Percentiles rank a stretch among this genome's conserved stretches.
These are phyloP conservation scores for Apis florea DNA, from an alignment of 1,140 invertebrate species.

Conservation along the genomic window DNA sequence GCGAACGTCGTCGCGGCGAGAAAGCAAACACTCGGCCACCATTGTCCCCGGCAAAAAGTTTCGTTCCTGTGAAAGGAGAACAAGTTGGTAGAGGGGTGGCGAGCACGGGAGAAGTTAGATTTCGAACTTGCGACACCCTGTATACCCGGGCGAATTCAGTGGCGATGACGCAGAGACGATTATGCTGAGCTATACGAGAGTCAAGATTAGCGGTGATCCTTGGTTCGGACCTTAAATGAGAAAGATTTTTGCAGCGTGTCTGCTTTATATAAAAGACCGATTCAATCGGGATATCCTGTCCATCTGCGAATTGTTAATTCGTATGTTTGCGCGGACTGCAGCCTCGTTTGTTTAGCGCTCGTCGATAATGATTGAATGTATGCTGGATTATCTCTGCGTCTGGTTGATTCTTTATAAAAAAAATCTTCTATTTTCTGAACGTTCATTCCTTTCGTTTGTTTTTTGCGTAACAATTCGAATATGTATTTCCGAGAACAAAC, in stretches of 20 bases:
- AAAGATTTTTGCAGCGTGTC: conserved; percentile 46
- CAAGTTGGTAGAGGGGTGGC: not conserved
- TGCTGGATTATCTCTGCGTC: not conserved
- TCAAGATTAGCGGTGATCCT: conserved; percentile 62
- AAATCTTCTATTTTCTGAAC: not conserved
- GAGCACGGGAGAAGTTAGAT: not conserved
- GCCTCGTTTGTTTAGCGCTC: conserved; percentile 5
- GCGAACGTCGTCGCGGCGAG: not conserved
- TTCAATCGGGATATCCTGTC: conserved; percentile 37
- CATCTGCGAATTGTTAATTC: conserved; percentile 58
- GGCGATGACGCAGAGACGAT: conserved; percentile 52
- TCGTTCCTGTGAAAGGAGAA: not conserved
- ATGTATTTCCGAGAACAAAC: not conserved
- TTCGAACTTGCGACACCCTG: conserved; percentile 54
- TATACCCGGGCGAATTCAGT: conserved; percentile 34
- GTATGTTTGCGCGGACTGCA: conserved; percentile 16
- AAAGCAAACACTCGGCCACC: conserved; percentile 1
- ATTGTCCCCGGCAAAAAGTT: not conserved
- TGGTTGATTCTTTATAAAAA: not conserved
- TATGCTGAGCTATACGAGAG: conserved; percentile 42
- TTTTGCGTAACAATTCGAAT: not conserved
- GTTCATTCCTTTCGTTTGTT: no score
- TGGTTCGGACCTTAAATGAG: conserved; percentile 55
- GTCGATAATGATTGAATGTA: not conserved
- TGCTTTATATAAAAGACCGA: conserved; percentile 64